Evolutionary conservation across 2,888 invertebrate species (phyloP), one percentile per base, ranked within the genome.

Genomic region (Eledone cirrhosa): DNA sequence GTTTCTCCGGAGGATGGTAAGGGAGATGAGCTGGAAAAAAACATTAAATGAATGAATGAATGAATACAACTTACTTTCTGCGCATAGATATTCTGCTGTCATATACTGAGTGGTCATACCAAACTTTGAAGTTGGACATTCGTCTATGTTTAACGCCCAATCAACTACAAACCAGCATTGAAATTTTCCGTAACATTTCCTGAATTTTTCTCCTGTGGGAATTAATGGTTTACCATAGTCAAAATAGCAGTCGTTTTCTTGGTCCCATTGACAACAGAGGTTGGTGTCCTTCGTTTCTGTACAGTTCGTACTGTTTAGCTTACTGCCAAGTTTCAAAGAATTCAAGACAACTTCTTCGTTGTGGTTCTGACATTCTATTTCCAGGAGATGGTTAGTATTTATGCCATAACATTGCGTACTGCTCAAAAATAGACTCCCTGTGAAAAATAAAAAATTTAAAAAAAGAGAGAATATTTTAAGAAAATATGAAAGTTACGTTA

Each of bases 271-370:
- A 22, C 67, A 67, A 31, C 67, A 67, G 22, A 5, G 5, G 7
- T 7, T 16, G 0, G 67, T 67, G 11, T 4, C 22, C 0, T 22
- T 13, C 14, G 29, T 13, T 22, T 67, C 29, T 14, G 31, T 29
- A 16, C 31, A 16, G 0, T 4, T 2, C 29, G 13, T 22, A 13
- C 27, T 0, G 14, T 24, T 4, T 11, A 4, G 31, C 27, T 67
- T 67, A 22, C 67, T 67, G n/a, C 67, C 67, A 67, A 67, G 29
- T 29, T 67, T 67, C 16, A 67, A 31, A 22, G 29, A 29, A 67
- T 67, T 14, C 5, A 67, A 14, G 14, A 67, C 29, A 24, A 67
- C 31, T 27, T 29, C 29, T 22, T 67, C 67, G 11, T 67, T 31
- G 7, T 14, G 13, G 19, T 29, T 31, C 3, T 8, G 7, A 24